These are phyloP conservation scores for Notoglanidium macrostoma DNA, from an alignment of 2,797 vertebrate species.

Conservation along the genomic window DNA sequence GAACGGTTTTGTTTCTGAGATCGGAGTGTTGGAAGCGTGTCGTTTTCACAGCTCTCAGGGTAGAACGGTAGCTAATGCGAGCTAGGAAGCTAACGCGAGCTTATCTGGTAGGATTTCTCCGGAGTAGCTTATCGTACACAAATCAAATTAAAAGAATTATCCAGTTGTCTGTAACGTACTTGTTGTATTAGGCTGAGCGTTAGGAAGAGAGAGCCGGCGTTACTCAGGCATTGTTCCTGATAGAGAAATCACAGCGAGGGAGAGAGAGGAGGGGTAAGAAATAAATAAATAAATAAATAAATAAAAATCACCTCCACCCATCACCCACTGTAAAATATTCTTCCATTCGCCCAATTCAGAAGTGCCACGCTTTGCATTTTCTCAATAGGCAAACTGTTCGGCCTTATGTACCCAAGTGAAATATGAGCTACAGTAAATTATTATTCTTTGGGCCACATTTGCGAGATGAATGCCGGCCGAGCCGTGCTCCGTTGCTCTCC, in stretches of 20 bases:
- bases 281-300: too few relatives aligned
- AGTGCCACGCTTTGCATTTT: slow-evolving; percentile 79
- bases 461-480: slow-evolving; percentile 80
- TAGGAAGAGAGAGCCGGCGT: not conserved
- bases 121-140: not conserved
- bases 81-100: not conserved
- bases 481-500: slow-evolving; percentile 78
- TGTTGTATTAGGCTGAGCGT: not conserved
- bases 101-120: not conserved
- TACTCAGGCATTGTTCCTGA: slow-evolving; percentile 41
- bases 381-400: slow-evolving; percentile 78
- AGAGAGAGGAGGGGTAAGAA: slow-evolving; percentile 5
- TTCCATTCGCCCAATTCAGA: slow-evolving; percentile 70
- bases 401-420: slow-evolving; percentile 81
- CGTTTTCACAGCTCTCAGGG: not conserved
- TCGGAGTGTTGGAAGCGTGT: not conserved
- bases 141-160: not conserved
- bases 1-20: not conserved
- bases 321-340: slow-evolving; percentile 69
- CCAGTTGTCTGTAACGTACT: not conserved
- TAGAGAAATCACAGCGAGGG: not conserved
- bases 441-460: slow-evolving; percentile 81
- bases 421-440: slow-evolving; percentile 83
- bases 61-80: not conserved
- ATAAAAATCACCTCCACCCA: slow-evolving; percentile 44